Percentiles rank a stretch among this genome's conserved stretches.
These are phyloP conservation scores for Bergia sp. DNA, from an alignment of 92 coral and sea anemone genomes.

Conservation along the genomic window DNA sequence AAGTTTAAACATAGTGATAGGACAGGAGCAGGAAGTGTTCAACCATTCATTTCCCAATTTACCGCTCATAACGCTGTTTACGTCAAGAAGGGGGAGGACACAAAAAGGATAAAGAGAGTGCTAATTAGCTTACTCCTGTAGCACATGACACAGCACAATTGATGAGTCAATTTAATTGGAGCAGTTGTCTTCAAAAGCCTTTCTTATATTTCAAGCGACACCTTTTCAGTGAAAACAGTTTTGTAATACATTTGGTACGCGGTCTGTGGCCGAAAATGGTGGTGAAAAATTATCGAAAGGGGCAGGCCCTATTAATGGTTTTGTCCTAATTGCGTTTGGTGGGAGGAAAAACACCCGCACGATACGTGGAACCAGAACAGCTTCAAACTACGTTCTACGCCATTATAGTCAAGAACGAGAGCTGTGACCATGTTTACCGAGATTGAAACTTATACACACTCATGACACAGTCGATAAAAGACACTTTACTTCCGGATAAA, in stretches of 20 bases:
- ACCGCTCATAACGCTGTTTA: conserved; percentile 39
- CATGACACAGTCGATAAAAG: conserved; percentile 3
- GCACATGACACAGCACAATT: conserved; percentile 34
- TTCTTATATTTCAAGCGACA: conserved; percentile 24
- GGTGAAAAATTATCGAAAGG: conserved; percentile 28
- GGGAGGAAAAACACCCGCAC: conserved; percentile 8
- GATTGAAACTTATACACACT: background rate
- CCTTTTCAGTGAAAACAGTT: conserved; percentile 28
- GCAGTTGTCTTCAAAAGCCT: conserved; percentile 7
- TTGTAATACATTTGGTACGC: conserved; percentile 9
- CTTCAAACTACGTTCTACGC: background rate
- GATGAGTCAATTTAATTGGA: conserved; percentile 32
- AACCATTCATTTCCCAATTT: conserved; percentile 39
- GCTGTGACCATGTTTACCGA: background rate
- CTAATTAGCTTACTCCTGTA: conserved; percentile 16
- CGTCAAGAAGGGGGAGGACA: conserved; percentile 46
- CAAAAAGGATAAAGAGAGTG: background rate
- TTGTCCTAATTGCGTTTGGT: conserved; percentile 17
- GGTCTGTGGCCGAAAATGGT: conserved; percentile 12
- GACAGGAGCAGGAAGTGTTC: background rate
- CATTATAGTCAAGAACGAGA: background rate
- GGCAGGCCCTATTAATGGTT: conserved; percentile 35
- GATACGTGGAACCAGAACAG: background rate
- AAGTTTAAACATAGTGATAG: conserved; percentile 27
- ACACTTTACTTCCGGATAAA: background rate